A percentile compares a stretch with the other conserved stretches of the same genome.
These are phyloP conservation scores for Zophobas atratus DNA, from an alignment of 1,140 invertebrate species.

Conservation along the genomic window DNA sequence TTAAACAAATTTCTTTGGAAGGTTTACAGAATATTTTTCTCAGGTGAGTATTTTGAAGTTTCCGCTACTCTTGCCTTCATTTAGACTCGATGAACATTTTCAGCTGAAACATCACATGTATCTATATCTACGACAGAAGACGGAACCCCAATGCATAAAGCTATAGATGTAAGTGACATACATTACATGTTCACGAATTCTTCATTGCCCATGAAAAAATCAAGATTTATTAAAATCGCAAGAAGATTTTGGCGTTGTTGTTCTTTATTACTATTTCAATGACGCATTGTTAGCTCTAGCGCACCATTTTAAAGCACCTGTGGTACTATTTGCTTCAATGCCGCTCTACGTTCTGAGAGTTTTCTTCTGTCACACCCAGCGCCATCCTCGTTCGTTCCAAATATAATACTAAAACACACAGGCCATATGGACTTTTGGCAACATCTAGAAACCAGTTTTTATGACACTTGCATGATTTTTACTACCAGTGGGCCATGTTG, in stretches of 20 bases:
- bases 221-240: constrained; percentile 55
- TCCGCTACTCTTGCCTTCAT: no score
- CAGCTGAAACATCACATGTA: no score
- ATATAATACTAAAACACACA: constrained; percentile 56
- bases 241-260: constrained; percentile 69
- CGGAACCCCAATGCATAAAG: no score
- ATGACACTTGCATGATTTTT: constrained; percentile 24
- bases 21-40: neutral
- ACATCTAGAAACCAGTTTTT: constrained; percentile 51
- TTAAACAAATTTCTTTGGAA: neutral
- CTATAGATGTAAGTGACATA: no score
- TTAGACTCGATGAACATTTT: no score
- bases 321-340: constrained; percentile 66
- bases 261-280: constrained; percentile 68
- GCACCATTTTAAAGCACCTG: constrained; percentile 66
- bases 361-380: constrained; percentile 64
- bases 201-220: constrained; percentile 41
- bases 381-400: constrained; percentile 64
- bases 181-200: no score
- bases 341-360: constrained; percentile 54
- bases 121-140: no score
- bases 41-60: no score
- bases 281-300: constrained; percentile 68
- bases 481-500: constrained; percentile 22
- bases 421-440: constrained; percentile 54